phyloP scores from a whole-genome alignment of 2,888 invertebrate species.

The Mellilla xanthometata region DNA sequence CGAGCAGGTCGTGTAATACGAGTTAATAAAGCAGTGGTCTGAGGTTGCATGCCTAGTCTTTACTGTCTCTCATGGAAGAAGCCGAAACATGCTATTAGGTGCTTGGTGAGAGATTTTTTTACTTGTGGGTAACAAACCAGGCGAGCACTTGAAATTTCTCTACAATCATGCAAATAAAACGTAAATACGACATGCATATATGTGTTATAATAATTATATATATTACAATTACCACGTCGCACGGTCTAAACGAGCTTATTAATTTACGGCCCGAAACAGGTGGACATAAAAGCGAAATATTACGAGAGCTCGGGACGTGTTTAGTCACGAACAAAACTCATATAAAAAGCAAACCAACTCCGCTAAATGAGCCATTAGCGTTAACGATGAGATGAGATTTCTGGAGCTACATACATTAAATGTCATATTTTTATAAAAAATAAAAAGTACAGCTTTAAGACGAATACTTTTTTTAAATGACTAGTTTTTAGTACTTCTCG shows the following conservation, averaged over 20 bases:
- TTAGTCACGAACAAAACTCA: constrained; percentile 21
- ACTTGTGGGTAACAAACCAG: no score
- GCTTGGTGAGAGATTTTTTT: no score
- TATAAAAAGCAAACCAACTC: constrained; percentile 38
- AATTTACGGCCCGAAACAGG: constrained; percentile 34
- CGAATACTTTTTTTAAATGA: no score
- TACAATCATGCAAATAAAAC: no score
- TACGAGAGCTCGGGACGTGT: constrained; percentile 35
- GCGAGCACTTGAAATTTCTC: no score
- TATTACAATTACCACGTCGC: background rate
- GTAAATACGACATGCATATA: background rate
- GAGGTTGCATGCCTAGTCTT: no score
- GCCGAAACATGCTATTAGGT: no score
- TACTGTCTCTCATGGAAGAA: no score
- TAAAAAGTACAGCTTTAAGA: no score
- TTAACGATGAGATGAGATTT: constrained; percentile 45
- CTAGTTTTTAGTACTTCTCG: no score
- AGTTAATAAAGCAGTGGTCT: no score
- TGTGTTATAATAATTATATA: constrained; percentile 3
- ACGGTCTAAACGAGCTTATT: constrained; percentile 12
- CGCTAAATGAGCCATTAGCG: constrained; percentile 56
- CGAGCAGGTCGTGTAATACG: no score
- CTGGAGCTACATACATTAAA: constrained; percentile 47
- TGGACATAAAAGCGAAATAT: constrained; percentile 52
- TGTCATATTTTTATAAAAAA: constrained; percentile 10